These are phyloP conservation scores for Heliconius sara DNA, from an alignment of 2,888 invertebrate genomes.

Conservation along the genomic window DNA sequence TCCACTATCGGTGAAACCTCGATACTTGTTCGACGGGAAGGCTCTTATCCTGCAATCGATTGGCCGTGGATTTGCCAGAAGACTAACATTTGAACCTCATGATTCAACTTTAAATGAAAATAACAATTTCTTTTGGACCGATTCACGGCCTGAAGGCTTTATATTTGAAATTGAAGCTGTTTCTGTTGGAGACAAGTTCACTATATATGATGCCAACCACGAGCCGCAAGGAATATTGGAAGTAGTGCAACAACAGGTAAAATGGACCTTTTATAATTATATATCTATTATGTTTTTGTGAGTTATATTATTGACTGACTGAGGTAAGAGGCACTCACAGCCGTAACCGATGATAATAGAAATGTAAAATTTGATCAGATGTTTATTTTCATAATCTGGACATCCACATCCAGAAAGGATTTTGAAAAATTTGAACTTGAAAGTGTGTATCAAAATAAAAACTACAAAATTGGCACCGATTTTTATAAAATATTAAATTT, in stretches of 20 bases:
- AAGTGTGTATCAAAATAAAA: no score
- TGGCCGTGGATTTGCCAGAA: slow-evolving; percentile 89
- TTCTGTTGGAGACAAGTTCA: slow-evolving; percentile 88
- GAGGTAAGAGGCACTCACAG: no score
- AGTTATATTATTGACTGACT: not conserved
- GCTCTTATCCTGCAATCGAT: slow-evolving; percentile 87
- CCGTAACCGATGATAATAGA: no score
- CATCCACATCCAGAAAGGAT: no score
- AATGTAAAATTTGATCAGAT: no score
- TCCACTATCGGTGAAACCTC: slow-evolving; percentile 77
- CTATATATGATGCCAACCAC: slow-evolving; percentile 87
- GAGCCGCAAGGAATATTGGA: slow-evolving; percentile 87
- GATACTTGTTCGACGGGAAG: slow-evolving; percentile 86
- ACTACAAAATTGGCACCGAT: no score
- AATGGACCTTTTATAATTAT: not conserved
- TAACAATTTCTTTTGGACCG: slow-evolving; percentile 90
- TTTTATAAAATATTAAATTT: no score
- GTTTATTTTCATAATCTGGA: no score
- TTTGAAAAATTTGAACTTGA: no score
- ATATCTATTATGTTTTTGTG: not conserved
- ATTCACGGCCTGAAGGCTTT: slow-evolving; percentile 89
- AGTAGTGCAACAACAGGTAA: slow-evolving; percentile 87
- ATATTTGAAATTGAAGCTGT: slow-evolving; percentile 88
- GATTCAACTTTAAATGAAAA: slow-evolving; percentile 86
- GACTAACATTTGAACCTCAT: slow-evolving; percentile 88